phyloP scores from a whole-genome alignment of 2,888 invertebrate species.

The Fissipunctia ypsillon region DNA sequence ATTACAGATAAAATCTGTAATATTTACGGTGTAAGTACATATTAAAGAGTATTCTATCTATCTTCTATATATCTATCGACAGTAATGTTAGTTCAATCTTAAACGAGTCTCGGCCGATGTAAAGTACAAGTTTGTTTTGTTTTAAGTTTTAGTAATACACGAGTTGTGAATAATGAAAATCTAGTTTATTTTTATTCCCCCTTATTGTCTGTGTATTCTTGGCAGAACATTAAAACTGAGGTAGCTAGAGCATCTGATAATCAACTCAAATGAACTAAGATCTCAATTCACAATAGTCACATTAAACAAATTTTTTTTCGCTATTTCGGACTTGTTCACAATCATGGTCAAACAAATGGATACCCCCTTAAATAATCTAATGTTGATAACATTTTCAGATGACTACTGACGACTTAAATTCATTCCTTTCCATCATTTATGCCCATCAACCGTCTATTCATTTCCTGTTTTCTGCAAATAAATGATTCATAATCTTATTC shows the following conservation, averaged over 20 bases:
- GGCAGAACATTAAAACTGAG: not conserved
- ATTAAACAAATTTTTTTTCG: not conserved
- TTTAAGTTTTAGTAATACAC: constrained; percentile 68
- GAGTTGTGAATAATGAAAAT: constrained; percentile 54
- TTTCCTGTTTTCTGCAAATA: not conserved
- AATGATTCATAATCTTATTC: not conserved
- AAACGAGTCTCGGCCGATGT: constrained; percentile 40
- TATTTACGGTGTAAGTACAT: too few species aligned
- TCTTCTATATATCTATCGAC: too few species aligned
- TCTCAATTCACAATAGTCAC: not conserved
- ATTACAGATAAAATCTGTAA: too few species aligned
- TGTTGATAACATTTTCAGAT: too few species aligned
- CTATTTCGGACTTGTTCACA: not conserved
- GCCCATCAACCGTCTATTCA: not conserved
- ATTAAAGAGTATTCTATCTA: too few species aligned
- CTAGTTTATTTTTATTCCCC: constrained; percentile 52
- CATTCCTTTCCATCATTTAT: not conserved
- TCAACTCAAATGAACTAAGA: not conserved
- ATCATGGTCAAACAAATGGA: not conserved
- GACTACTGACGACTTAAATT: not conserved
- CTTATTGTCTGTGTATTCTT: not conserved
- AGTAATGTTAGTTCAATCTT: constrained; percentile 50
- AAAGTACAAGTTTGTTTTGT: constrained; percentile 70
- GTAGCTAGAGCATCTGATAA: not conserved
- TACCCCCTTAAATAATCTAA: not conserved